phyloP scores from a whole-genome alignment of 2,888 invertebrate genomes.

The Crocallis elinguaria region DNA sequence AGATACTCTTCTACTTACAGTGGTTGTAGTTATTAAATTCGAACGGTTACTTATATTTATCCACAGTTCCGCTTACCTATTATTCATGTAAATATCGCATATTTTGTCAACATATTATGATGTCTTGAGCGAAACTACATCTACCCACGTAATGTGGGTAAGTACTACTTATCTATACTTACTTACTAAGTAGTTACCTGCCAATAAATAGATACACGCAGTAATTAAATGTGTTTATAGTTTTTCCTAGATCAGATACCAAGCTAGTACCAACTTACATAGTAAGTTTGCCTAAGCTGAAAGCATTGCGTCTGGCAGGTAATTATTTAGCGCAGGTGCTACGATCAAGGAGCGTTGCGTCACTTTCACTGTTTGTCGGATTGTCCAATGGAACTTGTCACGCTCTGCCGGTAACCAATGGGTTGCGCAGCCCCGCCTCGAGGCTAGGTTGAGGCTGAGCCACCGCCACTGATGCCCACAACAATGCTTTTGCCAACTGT shows the following conservation, averaged over 20 bases:
- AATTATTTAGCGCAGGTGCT: conserved; percentile 68
- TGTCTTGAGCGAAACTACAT: too few species aligned
- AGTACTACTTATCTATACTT: too few species aligned
- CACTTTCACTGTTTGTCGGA: conserved; percentile 76
- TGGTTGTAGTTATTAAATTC: conserved; percentile 25
- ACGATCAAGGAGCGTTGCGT: conserved; percentile 66
- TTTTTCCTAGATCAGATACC: background rate
- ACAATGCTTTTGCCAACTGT: conserved; percentile 47
- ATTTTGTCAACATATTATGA: too few species aligned
- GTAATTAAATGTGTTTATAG: background rate
- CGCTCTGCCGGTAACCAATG: conserved; percentile 79
- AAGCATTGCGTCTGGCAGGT: conserved; percentile 17
- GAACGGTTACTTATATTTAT: background rate
- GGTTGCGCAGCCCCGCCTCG: conserved; percentile 76
- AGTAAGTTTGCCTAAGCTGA: conserved; percentile 36
- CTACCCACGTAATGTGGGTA: background rate
- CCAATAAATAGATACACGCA: too few species aligned
- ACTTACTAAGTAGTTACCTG: too few species aligned
- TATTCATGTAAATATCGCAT: conserved; percentile 26
- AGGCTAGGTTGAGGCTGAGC: conserved; percentile 68
- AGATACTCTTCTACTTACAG: too few species aligned
- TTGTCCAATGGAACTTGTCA: conserved; percentile 82
- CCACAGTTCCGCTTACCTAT: conserved; percentile 28
- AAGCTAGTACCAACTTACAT: background rate
- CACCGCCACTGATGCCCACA: conserved; percentile 51